These are phyloP conservation scores for Rynchops niger DNA, from an alignment of 2,113 vertebrate species.

Conservation along the genomic window DNA sequence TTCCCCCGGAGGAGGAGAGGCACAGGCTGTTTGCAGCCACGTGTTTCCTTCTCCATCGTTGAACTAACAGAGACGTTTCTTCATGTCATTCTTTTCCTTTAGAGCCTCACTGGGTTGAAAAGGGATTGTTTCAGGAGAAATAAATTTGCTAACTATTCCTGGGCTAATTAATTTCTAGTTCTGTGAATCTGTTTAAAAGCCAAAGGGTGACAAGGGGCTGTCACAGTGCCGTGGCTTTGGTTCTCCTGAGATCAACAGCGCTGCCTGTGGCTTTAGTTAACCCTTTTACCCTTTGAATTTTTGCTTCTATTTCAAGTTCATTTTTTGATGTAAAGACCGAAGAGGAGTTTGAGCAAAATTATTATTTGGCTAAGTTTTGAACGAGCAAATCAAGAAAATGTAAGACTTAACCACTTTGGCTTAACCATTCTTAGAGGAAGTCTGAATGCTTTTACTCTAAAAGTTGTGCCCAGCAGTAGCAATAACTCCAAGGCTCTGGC, in stretches of 20 bases:
- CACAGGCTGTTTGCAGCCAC: neutral
- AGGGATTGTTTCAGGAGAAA: neutral
- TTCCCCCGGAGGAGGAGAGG: neutral
- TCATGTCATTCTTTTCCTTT: rapidly evolving
- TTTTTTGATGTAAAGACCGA: neutral
- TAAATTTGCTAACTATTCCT: neutral
- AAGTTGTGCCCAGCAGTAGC: neutral
- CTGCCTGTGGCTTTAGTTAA: neutral
- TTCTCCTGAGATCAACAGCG: neutral
- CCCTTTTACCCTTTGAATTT: neutral
- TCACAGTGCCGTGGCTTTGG: neutral
- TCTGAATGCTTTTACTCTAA: neutral
- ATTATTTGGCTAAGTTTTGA: neutral
- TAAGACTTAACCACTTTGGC: neutral
- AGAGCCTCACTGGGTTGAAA: neutral
- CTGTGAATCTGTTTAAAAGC: neutral
- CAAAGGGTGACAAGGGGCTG: neutral
- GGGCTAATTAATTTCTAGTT: neutral
- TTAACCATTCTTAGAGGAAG: neutral
- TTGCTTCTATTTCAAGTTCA: neutral
- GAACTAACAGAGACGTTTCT: neutral
- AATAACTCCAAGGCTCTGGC: neutral
- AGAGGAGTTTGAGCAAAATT: neutral
- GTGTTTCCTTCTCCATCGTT: neutral
- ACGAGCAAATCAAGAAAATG: neutral